Evolutionary conservation across 2,113 vertebrate genomes (phyloP), one percentile per base, ranked within the genome.

Genomic region (Callipepla squamata): DNA sequence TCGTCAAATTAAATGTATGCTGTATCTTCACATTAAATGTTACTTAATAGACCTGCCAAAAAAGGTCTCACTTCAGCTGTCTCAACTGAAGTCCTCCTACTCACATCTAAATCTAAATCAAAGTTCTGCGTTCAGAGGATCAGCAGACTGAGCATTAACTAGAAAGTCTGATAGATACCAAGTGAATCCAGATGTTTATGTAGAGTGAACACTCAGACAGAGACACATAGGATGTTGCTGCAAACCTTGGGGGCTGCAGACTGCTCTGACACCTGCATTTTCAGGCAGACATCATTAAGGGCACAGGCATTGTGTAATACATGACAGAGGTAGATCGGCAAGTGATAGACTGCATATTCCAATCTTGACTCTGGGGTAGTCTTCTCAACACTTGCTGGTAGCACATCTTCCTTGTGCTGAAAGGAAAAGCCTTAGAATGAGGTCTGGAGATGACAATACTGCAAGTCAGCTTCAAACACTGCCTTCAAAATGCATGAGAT

Each of bases 281-380:
- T 38, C 65, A 50, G 34, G 83, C 26, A 78, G 74, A 13, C 1
- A 5, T 6, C 66, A 67, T 86, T 77, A 94, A 86, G 93, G 78
- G 80, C 93, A 78, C 13, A 51, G 84, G 72, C 45, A 55, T 22
- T 28, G 74, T 61, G 80, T 63, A 57, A 92, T 16, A 40, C 26
- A 59, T 3, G 32, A 68, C 57, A 92, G 93, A 97, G 93, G 95
- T 84, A 97, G 96, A 95, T 55, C 0, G 1, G 63, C 61, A 87
- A 76, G 53, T 34, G 77, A 30, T 1, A 57, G 74, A 58, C 55
- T 82, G 80, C 62, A 50, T 66, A 55, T 63, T 85, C 70, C 69
- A 53, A 17, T 28, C 55, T 42, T 50, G 67, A 73, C 50, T 34
- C 2, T 1, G 16, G 51, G 36, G n/a, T 2, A n/a, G 45, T 23